These are phyloP conservation scores for Parasteatoda lunata DNA, from an alignment of 2,888 invertebrate genomes.

Conservation along the genomic window DNA sequence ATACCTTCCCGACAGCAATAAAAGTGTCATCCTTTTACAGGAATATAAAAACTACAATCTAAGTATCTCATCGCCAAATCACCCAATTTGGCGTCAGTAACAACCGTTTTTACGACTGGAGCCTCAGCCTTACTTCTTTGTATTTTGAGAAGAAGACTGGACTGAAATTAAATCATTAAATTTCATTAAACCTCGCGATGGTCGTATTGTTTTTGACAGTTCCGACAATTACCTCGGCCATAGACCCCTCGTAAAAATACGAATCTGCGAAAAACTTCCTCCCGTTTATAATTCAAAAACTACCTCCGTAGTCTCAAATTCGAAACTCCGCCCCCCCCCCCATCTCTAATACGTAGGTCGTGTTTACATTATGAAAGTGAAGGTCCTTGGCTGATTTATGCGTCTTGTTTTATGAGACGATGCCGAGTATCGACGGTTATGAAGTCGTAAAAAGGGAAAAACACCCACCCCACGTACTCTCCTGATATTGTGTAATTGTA, in stretches of 20 bases:
- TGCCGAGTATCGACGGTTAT: conserved; percentile 6
- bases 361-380: conserved; percentile 44
- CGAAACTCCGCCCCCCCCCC: not conserved
- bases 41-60: not conserved
- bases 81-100: not conserved
- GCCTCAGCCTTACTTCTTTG: not conserved
- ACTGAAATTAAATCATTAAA: conserved; percentile 50
- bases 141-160: not conserved
- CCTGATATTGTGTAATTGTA: not conserved
- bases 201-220: not conserved
- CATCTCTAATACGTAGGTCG: not conserved
- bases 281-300: not conserved
- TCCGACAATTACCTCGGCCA: not conserved
- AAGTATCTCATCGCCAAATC: not conserved
- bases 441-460: conserved; percentile 23
- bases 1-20: not conserved
- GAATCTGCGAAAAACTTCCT: not conserved
- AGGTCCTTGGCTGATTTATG: conserved; percentile 34
- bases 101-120: not conserved
- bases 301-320: not conserved
- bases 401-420: conserved; percentile 41
- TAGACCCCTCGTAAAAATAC: not conserved
- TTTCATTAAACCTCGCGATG: conserved; percentile 25
- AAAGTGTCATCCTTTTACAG: not conserved
- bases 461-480: not conserved